These are phyloP conservation scores for Digitonthophagus gazella DNA, from an alignment of 2,888 invertebrate genomes.

Conservation along the genomic window DNA sequence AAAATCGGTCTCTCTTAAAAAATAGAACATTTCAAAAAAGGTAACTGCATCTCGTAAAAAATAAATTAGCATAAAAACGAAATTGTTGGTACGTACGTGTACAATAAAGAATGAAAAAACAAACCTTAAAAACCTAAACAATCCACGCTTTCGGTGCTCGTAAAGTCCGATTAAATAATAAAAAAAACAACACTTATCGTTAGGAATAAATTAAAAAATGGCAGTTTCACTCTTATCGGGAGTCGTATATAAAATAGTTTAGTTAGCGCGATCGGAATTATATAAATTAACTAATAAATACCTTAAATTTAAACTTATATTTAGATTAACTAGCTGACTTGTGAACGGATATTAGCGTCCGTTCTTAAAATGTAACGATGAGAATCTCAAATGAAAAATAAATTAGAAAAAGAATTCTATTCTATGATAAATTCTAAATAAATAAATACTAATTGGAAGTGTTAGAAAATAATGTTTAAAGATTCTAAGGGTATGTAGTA, in stretches of 20 bases:
- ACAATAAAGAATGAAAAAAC: slow-evolving; percentile 9
- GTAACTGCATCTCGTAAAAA: slow-evolving; percentile 22
- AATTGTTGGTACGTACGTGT: neutral
- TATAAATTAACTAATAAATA: slow-evolving; percentile 45
- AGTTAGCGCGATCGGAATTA: slow-evolving; percentile 28
- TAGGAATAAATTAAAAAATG: slow-evolving; percentile 27
- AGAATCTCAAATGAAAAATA: neutral
- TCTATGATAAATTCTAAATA: no score
- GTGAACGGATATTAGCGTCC: slow-evolving; percentile 5
- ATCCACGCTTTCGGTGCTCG: neutral
- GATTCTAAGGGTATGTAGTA: no score
- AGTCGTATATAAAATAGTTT: slow-evolving; percentile 27
- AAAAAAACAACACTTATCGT: slow-evolving; percentile 18
- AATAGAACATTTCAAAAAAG: slow-evolving; percentile 17
- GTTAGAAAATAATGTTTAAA: no score
- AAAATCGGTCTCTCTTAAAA: slow-evolving; percentile 8
- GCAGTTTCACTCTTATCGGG: slow-evolving; percentile 28
- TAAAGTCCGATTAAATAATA: slow-evolving; percentile 15
- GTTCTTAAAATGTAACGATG: neutral
- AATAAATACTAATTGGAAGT: no score
- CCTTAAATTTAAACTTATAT: slow-evolving; percentile 31
- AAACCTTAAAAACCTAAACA: neutral
- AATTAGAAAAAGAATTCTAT: no score
- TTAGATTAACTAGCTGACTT: slow-evolving; percentile 25
- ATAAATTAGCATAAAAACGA: slow-evolving; percentile 16